phyloP scores from a whole-genome alignment of 1,140 invertebrate genomes.

The Thalassaphorura encarpata region DNA sequence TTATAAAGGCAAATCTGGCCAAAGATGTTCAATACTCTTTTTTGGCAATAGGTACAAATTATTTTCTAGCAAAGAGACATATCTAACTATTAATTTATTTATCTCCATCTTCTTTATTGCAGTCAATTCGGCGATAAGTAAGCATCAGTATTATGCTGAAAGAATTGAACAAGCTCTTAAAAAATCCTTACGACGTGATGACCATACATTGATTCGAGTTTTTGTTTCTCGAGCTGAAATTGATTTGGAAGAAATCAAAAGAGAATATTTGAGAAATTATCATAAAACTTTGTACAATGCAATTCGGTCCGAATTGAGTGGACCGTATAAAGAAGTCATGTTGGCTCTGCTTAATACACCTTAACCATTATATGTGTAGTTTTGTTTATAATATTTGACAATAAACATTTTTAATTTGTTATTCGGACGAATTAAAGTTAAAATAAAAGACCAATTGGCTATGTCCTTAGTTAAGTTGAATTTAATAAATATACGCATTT shows the following conservation, averaged over 20 bases:
- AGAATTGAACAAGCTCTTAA: conserved; percentile 45
- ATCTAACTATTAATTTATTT: no score
- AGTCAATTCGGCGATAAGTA: conserved; percentile 56
- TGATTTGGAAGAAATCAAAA: conserved; percentile 58
- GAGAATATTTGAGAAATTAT: conserved; percentile 55
- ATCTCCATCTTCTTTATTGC: conserved; percentile 34
- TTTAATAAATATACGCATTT: no score
- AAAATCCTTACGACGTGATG: conserved; percentile 40
- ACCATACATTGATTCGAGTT: conserved; percentile 39
- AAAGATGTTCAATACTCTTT: conserved; percentile 52
- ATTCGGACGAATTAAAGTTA: no score
- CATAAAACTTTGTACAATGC: conserved; percentile 56
- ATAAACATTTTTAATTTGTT: no score
- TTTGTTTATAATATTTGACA: no score
- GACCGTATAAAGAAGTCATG: conserved; percentile 9
- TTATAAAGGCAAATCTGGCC: conserved; percentile 50
- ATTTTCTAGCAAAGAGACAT: no score
- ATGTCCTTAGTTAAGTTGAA: no score
- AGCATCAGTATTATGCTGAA: conserved; percentile 61
- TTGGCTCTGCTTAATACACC: conserved; percentile 1
- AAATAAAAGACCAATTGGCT: no score
- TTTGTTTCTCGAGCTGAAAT: conserved; percentile 40
- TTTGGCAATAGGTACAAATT: conserved; percentile 50
- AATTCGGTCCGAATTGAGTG: conserved; percentile 40
- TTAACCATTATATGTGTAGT: no score